phyloP scores from a whole-genome alignment of 2,797 vertebrate species.

The Crocidura indochinensis region DNA sequence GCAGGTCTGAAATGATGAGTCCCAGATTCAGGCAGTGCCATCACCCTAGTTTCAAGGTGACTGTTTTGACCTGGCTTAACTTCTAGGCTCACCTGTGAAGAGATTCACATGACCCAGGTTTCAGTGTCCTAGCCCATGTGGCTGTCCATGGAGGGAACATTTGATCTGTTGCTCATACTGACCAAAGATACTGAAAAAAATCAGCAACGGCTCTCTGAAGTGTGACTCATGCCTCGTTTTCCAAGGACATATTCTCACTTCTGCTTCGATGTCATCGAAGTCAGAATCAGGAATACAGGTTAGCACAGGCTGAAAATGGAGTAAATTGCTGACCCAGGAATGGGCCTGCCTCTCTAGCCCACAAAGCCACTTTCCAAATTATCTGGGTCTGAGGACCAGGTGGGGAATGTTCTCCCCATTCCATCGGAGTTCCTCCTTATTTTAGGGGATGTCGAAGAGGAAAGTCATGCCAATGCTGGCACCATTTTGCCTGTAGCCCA shows the following conservation, averaged over 20 bases:
- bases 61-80: too few relatives aligned
- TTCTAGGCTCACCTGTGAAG: too few relatives aligned
- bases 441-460: too few relatives aligned
- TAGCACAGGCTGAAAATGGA: too few relatives aligned
- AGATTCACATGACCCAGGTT: too few relatives aligned
- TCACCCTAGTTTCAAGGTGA: too few relatives aligned
- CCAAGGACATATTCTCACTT: constrained; percentile 48
- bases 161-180: constrained; percentile 2
- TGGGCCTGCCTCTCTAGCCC: not conserved
- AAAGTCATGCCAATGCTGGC: too few relatives aligned
- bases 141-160: not conserved
- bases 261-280: not conserved
- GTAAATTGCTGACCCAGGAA: not conserved
- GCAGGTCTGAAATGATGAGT: too few relatives aligned
- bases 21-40: too few relatives aligned
- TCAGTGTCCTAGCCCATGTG: too few relatives aligned
- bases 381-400: not conserved
- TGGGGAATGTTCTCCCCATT: constrained; percentile 5
- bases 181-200: constrained; percentile 40
- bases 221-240: constrained; percentile 26
- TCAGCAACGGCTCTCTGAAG: constrained; percentile 18
- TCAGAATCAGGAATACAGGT: too few relatives aligned
- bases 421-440: too few relatives aligned
- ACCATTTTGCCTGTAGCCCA: not conserved
- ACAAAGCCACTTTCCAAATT: constrained; percentile 23